Conservation (phyloP, 2,797 vertebrate genomes). For the Adelosebastes latens region DNA sequence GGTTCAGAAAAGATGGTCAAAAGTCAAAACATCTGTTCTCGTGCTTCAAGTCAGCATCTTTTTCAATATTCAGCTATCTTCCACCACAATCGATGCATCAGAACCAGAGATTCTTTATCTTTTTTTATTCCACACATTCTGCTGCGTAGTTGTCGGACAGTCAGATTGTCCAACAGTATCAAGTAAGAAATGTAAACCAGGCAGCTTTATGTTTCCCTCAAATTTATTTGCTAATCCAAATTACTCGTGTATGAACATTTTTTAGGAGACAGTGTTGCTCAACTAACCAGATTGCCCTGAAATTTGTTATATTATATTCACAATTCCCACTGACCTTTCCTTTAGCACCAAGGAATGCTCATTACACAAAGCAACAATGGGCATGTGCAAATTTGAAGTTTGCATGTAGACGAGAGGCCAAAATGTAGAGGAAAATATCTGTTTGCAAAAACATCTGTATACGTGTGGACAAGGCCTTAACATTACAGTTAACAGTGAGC, state of each 20-base stretch:
- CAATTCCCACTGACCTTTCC: not conserved
- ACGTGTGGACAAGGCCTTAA: not conserved
- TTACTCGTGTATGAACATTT: not conserved
- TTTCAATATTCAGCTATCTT: not conserved
- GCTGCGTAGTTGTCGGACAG: not conserved
- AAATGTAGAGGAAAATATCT: not conserved
- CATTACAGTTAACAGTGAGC: not conserved
- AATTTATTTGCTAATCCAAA: too few species aligned
- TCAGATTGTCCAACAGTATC: not conserved
- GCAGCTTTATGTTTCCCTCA: not conserved
- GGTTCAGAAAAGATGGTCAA: not conserved
- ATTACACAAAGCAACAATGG: not conserved
- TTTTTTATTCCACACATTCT: not conserved
- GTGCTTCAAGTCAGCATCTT: not conserved
- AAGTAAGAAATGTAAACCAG: not conserved
- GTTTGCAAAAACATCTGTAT: not conserved
- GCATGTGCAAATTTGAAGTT: rapidly evolving
- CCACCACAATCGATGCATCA: too few species aligned
- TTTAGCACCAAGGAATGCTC: not conserved
- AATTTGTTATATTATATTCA: too few species aligned
- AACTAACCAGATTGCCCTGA: not conserved
- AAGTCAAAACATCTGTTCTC: not conserved
- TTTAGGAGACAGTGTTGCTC: not conserved
- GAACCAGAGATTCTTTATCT: too few species aligned
- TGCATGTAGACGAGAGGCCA: not conserved